These are phyloP conservation scores for Triplophysa rosa DNA, from an alignment of 2,113 vertebrate species.

Conservation along the genomic window DNA sequence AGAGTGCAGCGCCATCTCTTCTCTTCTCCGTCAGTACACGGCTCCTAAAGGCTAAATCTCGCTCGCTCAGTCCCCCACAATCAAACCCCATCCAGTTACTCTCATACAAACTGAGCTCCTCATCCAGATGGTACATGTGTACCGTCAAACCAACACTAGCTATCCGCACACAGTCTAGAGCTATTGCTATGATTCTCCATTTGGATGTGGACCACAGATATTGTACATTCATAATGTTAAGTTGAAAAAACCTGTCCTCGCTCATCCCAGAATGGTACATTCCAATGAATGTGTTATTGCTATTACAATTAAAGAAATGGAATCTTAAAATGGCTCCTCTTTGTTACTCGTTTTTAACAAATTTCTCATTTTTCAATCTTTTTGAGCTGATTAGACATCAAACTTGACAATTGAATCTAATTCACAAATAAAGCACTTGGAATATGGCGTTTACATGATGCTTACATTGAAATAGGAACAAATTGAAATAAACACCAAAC, in stretches of 20 bases:
- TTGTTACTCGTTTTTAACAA: not conserved
- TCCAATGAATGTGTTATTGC: constrained; percentile 63
- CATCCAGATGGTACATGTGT: constrained; percentile 2
- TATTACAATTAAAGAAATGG: constrained; percentile 69
- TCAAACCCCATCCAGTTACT: not conserved
- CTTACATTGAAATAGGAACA: too few relatives aligned
- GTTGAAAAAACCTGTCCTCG: constrained; percentile 33
- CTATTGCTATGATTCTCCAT: not conserved
- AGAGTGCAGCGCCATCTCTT: constrained; percentile 82
- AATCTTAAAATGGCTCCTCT: constrained; percentile 33
- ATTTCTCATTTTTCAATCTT: too few relatives aligned
- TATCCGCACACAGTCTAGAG: not conserved
- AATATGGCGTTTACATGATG: too few relatives aligned
- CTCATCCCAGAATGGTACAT: constrained; percentile 47
- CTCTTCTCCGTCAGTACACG: constrained; percentile 80
- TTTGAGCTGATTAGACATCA: too few relatives aligned
- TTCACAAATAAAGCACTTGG: too few relatives aligned
- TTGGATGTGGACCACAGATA: constrained; percentile 11
- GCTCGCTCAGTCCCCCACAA: not conserved
- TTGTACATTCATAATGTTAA: constrained; percentile 25
- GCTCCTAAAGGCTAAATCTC: constrained; percentile 72
- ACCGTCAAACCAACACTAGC: not conserved
- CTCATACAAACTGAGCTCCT: constrained; percentile 1
- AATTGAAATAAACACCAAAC: constrained; percentile 49
- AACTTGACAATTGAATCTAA: too few relatives aligned